Evolutionary conservation across 2,888 invertebrate genomes (phyloP).

Genomic region (Diogma glabrata): DNA sequence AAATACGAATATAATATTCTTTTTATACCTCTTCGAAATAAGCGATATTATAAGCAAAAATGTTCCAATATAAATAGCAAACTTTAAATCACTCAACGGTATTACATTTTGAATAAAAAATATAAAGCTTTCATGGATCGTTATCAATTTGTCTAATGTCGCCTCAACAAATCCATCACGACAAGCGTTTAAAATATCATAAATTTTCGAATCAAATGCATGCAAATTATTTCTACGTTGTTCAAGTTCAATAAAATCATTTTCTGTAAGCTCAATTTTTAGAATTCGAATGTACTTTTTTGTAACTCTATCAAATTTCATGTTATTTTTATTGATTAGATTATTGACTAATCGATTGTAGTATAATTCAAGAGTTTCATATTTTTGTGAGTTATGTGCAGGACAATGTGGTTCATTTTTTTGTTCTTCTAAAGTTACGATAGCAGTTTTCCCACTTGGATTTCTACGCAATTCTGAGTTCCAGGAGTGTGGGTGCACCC

Average conservation of each 20-base stretch:
- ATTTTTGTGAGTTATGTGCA: neutral
- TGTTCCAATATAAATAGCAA: neutral
- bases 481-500: slow-evolving; percentile 7
- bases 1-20: neutral
- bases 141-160: neutral
- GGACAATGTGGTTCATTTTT: neutral
- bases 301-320: neutral
- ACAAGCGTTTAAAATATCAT: neutral
- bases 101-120: neutral
- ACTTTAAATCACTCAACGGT: neutral
- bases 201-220: slow-evolving; percentile 1
- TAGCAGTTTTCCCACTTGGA: no score
- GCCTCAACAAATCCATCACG: neutral
- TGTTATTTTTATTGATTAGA: neutral
- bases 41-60: neutral
- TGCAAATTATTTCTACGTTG: slow-evolving; percentile 1
- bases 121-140: neutral
- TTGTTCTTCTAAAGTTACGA: neutral
- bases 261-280: neutral
- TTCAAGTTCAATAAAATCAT: neutral
- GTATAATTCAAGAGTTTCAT: neutral
- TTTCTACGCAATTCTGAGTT: no score
- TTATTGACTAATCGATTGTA: neutral
- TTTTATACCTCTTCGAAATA: neutral
- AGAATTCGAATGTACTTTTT: neutral